Evolutionary conservation across 2,113 vertebrate species (phyloP).

Genomic region (Electrona antarctica): DNA sequence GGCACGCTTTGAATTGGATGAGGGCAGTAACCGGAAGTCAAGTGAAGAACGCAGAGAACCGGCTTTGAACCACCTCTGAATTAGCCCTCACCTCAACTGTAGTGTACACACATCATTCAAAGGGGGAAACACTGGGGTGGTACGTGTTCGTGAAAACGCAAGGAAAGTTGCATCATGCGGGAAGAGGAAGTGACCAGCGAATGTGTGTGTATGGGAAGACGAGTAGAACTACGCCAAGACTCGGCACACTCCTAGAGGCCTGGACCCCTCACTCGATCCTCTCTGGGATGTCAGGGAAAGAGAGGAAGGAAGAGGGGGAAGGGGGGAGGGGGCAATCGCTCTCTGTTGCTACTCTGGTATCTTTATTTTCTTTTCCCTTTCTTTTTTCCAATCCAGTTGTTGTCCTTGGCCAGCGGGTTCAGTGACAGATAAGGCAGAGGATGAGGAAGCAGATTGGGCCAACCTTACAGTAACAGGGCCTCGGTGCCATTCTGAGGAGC

Average conservation of each 20-base stretch:
- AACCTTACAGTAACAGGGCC: neutral
- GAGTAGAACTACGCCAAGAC: neutral
- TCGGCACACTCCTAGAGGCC: neutral
- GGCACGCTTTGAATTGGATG: too few species aligned
- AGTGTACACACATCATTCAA: too few species aligned
- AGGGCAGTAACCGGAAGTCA: too few species aligned
- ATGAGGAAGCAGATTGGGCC: slow-evolving; percentile 16
- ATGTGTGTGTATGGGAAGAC: neutral
- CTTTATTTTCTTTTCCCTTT: slow-evolving; percentile 1
- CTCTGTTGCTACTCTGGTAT: slow-evolving; percentile 6
- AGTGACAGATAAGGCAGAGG: neutral
- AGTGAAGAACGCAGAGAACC: too few species aligned
- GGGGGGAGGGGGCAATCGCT: neutral
- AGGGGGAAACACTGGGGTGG: too few species aligned
- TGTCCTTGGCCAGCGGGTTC: neutral
- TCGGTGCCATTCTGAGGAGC: neutral
- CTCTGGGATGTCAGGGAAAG: slow-evolving; percentile 1
- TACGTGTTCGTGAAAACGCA: neutral
- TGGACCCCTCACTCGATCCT: neutral
- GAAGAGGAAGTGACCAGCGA: neutral
- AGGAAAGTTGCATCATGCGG: slow-evolving; percentile 13
- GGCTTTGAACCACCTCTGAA: too few species aligned
- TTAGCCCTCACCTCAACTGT: too few species aligned
- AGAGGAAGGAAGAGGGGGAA: neutral
- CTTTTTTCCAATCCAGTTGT: slow-evolving; percentile 1